Conservation (phyloP, 2,113 vertebrate species). For the Mesitornis unicolor region DNA sequence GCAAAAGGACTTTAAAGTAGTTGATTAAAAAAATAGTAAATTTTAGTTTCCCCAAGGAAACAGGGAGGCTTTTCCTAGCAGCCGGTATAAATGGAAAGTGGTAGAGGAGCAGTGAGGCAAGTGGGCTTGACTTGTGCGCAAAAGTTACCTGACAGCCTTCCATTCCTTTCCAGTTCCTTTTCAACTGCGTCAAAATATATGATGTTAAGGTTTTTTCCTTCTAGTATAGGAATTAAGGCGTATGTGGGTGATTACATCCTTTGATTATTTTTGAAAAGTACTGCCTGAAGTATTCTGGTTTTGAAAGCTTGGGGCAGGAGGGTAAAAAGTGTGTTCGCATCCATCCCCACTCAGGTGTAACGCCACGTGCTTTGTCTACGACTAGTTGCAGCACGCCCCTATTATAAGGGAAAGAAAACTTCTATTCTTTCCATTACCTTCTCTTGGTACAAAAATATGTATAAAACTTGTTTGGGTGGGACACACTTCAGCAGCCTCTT, state of each 20-base stretch:
- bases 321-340: neutral
- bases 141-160: neutral
- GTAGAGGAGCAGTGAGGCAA: neutral
- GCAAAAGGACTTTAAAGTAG: neutral
- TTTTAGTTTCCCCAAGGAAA: neutral
- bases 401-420: neutral
- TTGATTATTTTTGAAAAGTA: neutral
- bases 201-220: accelerated
- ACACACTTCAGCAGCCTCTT: neutral
- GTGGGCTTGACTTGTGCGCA: neutral
- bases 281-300: neutral
- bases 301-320: neutral
- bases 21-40: neutral
- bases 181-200: neutral
- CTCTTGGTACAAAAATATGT: neutral
- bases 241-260: too few species aligned
- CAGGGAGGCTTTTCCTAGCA: neutral
- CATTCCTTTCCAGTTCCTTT: neutral
- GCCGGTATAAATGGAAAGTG: neutral
- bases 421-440: neutral
- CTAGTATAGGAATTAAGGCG: neutral
- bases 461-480: neutral
- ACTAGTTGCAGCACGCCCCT: neutral
- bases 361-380: neutral
- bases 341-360: neutral